Evolutionary conservation across 2,113 vertebrate species (phyloP), one percentile per base, ranked within the genome.

Genomic region (Rhinichthys klamathensis): DNA sequence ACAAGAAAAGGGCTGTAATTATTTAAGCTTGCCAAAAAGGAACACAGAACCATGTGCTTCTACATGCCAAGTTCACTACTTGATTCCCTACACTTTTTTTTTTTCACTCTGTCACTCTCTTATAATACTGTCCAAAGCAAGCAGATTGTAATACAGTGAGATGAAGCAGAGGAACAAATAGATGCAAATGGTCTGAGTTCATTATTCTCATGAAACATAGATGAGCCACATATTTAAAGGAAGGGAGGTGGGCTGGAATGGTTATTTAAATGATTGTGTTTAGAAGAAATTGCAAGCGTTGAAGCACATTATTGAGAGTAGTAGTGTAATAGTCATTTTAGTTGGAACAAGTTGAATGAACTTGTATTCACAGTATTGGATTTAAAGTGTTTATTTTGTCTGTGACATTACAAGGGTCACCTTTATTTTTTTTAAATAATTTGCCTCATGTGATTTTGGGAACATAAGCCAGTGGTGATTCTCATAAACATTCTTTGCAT

Each of bases 1-100:
- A 51, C 60, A 87, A 83, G 72, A 86, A 84, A 87, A 80, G 73
- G 83, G 79, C 83, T 90, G 77, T 90, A 88, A 88, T 90, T 88
- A 83, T 58, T 83, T 8, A 41, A 79, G 87, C 79, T 73, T 74
- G 84, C n/a, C 35, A 84, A 87, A 87, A 86, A 87, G 18, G 9
- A 73, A 80, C 61, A 49, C 30, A 84, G 35, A 82, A 63, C 65
- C 60, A 82, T 85, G 83, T 83, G 84, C 77, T 83, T 58, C 72
- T 74, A 13, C 41, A 30, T 23, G 46, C 32, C 76, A 79, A 41
- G 30, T 79, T 75, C 75, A 32, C 32, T 63, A 30, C 54, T 63
- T 23, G 51, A 67, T 27, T 81, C 76, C 23, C 27, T 30, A 27
- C 73, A 56, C 18, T 56, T 23, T 56, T 67, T 54, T 63, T 46